Evolutionary conservation across 2,113 vertebrate genomes (phyloP).

Genomic region (Madoqua kirkii): DNA sequence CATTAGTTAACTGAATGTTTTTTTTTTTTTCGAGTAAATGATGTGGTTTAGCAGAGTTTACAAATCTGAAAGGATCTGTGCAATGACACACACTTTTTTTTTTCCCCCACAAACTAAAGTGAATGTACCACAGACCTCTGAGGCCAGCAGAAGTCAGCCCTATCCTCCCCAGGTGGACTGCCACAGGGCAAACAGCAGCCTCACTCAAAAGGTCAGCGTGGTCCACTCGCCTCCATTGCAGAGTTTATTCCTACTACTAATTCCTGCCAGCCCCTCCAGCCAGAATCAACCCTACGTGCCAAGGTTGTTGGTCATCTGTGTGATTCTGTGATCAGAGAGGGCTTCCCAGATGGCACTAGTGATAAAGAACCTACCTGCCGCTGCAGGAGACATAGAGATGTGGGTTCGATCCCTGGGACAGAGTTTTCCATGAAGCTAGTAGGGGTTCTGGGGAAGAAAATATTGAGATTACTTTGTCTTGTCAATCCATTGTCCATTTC

Average conservation of each 20-base stretch:
- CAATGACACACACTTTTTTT: background rate
- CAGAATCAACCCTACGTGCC: background rate
- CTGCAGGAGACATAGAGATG: background rate
- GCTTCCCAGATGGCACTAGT: background rate
- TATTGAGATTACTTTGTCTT: background rate
- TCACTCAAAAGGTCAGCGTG: background rate
- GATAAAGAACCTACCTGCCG: background rate
- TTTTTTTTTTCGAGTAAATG: constrained; percentile 6
- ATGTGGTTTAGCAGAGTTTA: background rate
- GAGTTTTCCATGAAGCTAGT: background rate
- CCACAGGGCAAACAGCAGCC: background rate
- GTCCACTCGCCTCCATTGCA: background rate
- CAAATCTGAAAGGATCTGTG: background rate
- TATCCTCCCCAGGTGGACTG: background rate
- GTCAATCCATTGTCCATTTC: background rate
- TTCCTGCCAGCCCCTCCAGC: background rate
- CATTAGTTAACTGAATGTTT: background rate
- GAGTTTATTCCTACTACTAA: background rate
- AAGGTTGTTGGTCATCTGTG: background rate
- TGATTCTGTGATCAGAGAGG: background rate
- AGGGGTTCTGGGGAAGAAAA: background rate
- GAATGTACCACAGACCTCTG: background rate
- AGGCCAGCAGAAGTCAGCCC: background rate
- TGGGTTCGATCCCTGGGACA: background rate
- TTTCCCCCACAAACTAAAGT: background rate